Evolutionary conservation across 2,797 vertebrate genomes (phyloP), one percentile per base, ranked within the genome.

Genomic region (Bradypodion ventrale): DNA sequence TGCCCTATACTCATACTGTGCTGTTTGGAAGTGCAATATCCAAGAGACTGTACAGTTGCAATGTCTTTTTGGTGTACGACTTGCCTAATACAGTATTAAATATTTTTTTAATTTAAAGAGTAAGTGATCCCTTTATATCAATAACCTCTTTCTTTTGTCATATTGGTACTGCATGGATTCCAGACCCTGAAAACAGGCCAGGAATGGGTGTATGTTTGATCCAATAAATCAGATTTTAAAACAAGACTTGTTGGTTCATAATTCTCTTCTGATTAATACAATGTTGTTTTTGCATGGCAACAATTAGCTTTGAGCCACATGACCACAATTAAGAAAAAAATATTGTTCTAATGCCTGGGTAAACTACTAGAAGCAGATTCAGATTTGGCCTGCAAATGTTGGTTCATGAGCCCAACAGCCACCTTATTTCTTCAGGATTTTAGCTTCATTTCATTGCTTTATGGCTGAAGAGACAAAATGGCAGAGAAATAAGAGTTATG

Each of bases 201-300:
- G 93, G 93, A 94, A 87, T 91, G 92, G 87, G 91, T 88, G 92
- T 94, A 89, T 88, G 92, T 93, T 88, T 82, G 88, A 93, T 91
- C 92, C 95, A 96, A 96, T 96, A 96, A 96, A 96, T 88, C 90
- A 83, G 93, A 92, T 96, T 96, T 96, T 94, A 94, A 94, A 93
- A 82, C 92, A 94, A 49, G 37, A 19, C 70, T 82, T 89, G 12
- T 83, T 87, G 29, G 87, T 91, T 81, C 89, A 85, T 92, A 91
- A 75, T 91, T 93, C 88, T 80, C 79, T 93, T 77, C 73, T 76
- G 32, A 13, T 70, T 49, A 32, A 70, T 69, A 49, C 32, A 80
- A 4, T 19, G 10, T n/a, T 81, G n/a, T 76, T 27, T 96, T 95
- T 93, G 96, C 8, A 27, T 49, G 19, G 44, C n/a, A 44, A 25